Base-by-base conservation (phyloP, 2,888 invertebrate genomes). In the Ganaspis brasiliensis region DNA sequence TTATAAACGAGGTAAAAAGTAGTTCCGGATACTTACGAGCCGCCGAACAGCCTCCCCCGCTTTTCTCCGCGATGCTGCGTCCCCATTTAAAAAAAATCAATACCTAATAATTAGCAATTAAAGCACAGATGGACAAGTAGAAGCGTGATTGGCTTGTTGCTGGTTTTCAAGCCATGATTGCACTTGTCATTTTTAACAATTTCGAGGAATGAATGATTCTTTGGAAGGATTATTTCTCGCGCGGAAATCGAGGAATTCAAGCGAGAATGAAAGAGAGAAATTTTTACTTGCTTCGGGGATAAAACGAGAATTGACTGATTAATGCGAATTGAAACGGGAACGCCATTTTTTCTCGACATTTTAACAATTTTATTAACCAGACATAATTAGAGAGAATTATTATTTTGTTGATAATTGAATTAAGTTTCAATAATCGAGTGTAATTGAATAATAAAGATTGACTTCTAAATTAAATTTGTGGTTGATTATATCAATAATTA, bases 81-180 rank as follows among this genome's bases (percentile, higher is more conserved):
- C 84, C 85, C 85, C 85, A 84, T 88, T 88, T 86, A 86, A 88
- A 89, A 52, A 89, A 91, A 91, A 91, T 91, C 91, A 91, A 91
- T 91, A 91, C 89, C 88, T 87, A 88, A 91, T 89, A 90, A 91
- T 91, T 90, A 90, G 87, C 88, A 90, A 90, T 91, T 90, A 90
- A 90, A 87, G 78, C 72, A 73, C 75, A 85, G 74, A 81, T 79
- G 76, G 75, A 77, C 73, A 74, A 16, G 72, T 78, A 73, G 49
- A 73, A 24, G 40, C 52, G 72, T 37, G 55, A 59, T 76, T 73
- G 45, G 9, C 59, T 24, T 40, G 63, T 37, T 16, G 19, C 37
- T 24, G 2, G 45, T 40, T 67, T 67, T 12, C 40, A 21, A 67
- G 63, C 45, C 12, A 21, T 21, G 21, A 63, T 24, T 67, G 40